Conservation (phyloP, 2,113 vertebrate genomes). For the Pithys albifrons region DNA sequence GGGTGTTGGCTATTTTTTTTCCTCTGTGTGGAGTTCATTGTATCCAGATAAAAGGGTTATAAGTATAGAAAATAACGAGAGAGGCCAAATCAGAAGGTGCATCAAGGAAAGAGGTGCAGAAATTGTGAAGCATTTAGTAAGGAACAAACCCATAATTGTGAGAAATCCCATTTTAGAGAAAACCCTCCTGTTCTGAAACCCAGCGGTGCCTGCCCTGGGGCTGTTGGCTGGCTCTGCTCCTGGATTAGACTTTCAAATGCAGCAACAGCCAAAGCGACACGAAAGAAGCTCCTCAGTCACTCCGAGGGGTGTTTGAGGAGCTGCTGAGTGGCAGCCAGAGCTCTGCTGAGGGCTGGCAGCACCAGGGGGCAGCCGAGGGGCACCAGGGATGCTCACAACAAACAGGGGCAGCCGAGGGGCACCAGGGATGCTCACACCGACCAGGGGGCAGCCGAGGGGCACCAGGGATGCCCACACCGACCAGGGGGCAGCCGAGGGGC, state of each 20-base stretch:
- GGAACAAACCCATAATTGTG: not conserved
- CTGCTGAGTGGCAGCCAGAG: not conserved
- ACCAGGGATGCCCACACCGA: not conserved
- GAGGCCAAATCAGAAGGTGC: not conserved
- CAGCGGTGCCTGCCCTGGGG: rapidly evolving
- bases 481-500: constrained; percentile 1
- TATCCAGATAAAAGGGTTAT: rapidly evolving
- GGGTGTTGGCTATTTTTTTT: not conserved
- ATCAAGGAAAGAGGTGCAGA: not conserved
- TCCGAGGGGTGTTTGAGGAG: not conserved
- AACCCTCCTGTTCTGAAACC: rapidly evolving
- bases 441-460: too few relatives aligned
- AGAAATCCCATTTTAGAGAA: not conserved
- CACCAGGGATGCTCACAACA: too few relatives aligned
- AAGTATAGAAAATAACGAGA: not conserved
- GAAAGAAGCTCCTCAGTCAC: not conserved
- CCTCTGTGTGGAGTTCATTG: not conserved
- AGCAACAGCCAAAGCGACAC: not conserved
- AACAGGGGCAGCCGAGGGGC: too few relatives aligned
- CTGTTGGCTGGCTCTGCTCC: not conserved
- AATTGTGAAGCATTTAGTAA: not conserved
- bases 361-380: too few relatives aligned
- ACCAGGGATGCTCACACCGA: too few relatives aligned
- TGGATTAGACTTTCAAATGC: not conserved
- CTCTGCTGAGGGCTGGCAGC: rapidly evolving